Evolutionary conservation across 2,888 invertebrate species (phyloP).

Genomic region (Malthinus seriepunctatus): DNA sequence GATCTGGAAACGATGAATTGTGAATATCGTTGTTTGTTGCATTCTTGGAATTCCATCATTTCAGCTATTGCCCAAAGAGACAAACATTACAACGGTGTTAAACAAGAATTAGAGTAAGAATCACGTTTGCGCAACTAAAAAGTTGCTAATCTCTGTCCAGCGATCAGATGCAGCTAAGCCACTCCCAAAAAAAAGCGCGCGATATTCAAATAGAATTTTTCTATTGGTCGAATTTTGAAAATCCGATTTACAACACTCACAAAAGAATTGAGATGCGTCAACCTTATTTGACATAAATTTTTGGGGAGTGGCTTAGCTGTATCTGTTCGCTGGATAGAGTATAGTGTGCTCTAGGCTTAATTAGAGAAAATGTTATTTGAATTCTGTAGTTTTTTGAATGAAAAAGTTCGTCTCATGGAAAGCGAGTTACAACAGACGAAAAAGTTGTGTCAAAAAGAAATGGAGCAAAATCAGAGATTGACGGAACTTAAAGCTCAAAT

Average conservation of each 20-base stretch:
- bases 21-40: conserved; percentile 70
- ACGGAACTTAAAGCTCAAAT: conserved; percentile 64
- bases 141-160: no score
- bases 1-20: conserved; percentile 72
- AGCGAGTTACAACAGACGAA: conserved; percentile 68
- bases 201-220: no score
- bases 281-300: no score
- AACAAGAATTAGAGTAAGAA: conserved; percentile 63
- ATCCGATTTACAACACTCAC: no score
- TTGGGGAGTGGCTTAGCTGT: no score
- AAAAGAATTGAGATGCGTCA: no score
- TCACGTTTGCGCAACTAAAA: no score
- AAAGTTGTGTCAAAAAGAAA: conserved; percentile 67
- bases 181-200: no score
- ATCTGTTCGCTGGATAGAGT: neutral
- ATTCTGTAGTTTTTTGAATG: conserved; percentile 58
- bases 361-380: neutral
- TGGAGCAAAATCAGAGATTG: conserved; percentile 67
- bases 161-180: no score
- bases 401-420: conserved; percentile 40
- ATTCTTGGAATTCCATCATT: conserved; percentile 76
- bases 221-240: no score
- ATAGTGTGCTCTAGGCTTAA: neutral
- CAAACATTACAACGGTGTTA: conserved; percentile 64
- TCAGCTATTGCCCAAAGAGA: conserved; percentile 71